These are phyloP conservation scores for Pseudomyrmex pallidus DNA, from an alignment of 1,140 invertebrate genomes.

Conservation along the genomic window DNA sequence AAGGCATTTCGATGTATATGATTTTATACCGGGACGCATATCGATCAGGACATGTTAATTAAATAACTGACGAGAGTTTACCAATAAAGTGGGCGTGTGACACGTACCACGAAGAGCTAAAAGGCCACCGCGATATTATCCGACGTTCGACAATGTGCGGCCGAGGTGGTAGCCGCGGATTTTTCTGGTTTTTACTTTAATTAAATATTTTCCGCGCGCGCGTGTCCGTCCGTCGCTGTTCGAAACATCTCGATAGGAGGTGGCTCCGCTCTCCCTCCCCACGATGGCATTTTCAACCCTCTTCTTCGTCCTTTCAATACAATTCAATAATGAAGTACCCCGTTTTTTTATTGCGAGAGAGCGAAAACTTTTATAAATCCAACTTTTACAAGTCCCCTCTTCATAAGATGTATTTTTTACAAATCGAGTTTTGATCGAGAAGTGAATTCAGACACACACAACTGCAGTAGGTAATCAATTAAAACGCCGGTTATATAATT, in stretches of 20 bases:
- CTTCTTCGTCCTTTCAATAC: background rate
- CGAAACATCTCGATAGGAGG: slow-evolving; percentile 62
- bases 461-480: background rate
- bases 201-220: slow-evolving; percentile 76
- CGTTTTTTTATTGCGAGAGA: slow-evolving; percentile 6
- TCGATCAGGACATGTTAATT: slow-evolving; percentile 70
- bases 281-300: slow-evolving; percentile 52
- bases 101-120: slow-evolving; percentile 59
- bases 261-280: slow-evolving; percentile 37
- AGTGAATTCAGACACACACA: background rate
- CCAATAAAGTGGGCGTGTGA: slow-evolving; percentile 71
- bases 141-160: slow-evolving; percentile 69
- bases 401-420: too few species aligned
- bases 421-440: too few species aligned
- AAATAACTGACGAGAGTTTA: slow-evolving; percentile 74
- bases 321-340: background rate
- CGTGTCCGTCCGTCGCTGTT: slow-evolving; percentile 54
- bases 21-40: slow-evolving; percentile 52
- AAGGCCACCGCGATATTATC: slow-evolving; percentile 55
- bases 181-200: slow-evolving; percentile 79
- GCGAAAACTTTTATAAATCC: too few species aligned
- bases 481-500: background rate
- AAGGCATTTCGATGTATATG: slow-evolving; percentile 53
- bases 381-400: too few species aligned
- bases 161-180: slow-evolving; percentile 67